Evolutionary conservation across 2,888 invertebrate genomes (phyloP), one percentile per base, ranked within the genome.

Genomic region (Cerceris rybyensis): DNA sequence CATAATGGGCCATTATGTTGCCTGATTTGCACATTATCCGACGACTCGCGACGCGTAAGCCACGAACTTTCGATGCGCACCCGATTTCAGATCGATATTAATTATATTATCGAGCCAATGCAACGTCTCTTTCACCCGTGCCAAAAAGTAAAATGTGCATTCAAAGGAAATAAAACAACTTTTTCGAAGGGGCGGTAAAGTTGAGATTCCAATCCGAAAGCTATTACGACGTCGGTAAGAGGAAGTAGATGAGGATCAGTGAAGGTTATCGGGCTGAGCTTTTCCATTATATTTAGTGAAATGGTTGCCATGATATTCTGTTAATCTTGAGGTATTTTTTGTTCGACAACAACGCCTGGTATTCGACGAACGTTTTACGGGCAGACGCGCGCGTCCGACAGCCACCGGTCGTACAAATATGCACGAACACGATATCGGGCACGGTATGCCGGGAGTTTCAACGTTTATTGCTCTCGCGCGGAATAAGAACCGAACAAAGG

Each of bases 11-110:
- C 83, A 83, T 83, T 83, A 83, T 78, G 77, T 73, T 67, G 80
- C 77, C 80, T 73, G 82, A 82, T 83, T 83, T 82, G 70, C 83
- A 78, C 82, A 73, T 83, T 83, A 83, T 80, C 83, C 77, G 65
- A 75, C 70, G 82, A 77, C 54, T 79, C 75, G 78, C 70, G 70
- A 72, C 65, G 64, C 65, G 67, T 67, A 77, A 77, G 74, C 77
- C 77, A 65, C 75, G 71, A 82, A 82, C 82, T 78, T 28, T 79
- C 46, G 46, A 60, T 50, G 46, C 70, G 50, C 65, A 68, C 61
- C 64, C 70, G 63, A 75, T 75, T 72, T 60, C 58, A 11, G 52
- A 28, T 17, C 28, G 46, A 14, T 14, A 42, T 60, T 66, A 59
- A 80, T 78, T 70, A 64, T 42, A 54, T 70, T 70, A 50, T n/a